These are phyloP conservation scores for Chalcis sispes DNA, from an alignment of 2,888 invertebrate species.

Conservation along the genomic window DNA sequence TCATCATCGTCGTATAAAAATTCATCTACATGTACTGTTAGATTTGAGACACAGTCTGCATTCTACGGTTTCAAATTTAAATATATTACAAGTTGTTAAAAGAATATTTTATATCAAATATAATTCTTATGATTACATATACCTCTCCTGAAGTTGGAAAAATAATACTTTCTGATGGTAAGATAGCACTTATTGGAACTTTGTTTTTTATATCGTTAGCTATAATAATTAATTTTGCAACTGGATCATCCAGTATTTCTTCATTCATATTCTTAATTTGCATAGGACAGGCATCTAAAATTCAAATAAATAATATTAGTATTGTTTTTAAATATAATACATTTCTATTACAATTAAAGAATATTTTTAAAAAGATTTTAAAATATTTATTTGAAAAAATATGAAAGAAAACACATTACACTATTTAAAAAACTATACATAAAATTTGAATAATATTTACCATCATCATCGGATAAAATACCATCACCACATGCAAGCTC, in stretches of 20 bases:
- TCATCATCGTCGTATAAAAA: constrained; percentile 83
- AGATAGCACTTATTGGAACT: constrained; percentile 64
- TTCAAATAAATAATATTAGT: background rate
- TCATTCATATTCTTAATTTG: constrained; percentile 20
- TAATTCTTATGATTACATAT: constrained; percentile 15
- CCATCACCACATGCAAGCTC: background rate
- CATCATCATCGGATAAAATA: background rate
- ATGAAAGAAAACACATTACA: too few relatives aligned
- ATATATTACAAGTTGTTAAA: constrained; percentile 65
- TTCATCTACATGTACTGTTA: constrained; percentile 82
- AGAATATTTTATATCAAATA: constrained; percentile 8
- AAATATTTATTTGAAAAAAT: too few relatives aligned
- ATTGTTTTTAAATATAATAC: too few relatives aligned
- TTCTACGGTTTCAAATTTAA: constrained; percentile 77
- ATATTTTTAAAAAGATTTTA: too few relatives aligned
- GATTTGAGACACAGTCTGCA: constrained; percentile 78
- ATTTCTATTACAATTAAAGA: too few relatives aligned
- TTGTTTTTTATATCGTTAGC: constrained; percentile 63
- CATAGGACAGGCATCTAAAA: background rate
- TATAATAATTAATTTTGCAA: constrained; percentile 59
- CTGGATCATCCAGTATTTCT: constrained; percentile 62
- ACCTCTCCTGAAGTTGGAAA: constrained; percentile 66
- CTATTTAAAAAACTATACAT: too few relatives aligned
- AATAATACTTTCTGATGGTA: constrained; percentile 65
- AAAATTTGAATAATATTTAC: background rate